Evolutionary conservation across 2,797 vertebrate species (phyloP).

Genomic region (Toxotes lorentzi): DNA sequence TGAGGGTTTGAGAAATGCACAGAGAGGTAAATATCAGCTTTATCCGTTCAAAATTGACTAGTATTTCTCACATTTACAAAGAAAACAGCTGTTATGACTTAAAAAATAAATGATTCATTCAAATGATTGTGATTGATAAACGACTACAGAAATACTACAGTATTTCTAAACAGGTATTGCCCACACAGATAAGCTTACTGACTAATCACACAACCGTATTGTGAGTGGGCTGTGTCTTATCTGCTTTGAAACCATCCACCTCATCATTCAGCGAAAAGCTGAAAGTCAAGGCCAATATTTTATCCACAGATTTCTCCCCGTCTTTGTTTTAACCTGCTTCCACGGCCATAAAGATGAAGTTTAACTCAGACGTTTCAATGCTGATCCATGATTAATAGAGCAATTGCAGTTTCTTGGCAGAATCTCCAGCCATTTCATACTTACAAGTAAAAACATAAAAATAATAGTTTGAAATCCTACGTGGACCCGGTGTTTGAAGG

Average conservation of each 20-base stretch:
- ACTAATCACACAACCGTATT: background rate
- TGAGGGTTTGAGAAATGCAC: background rate
- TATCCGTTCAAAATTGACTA: no score
- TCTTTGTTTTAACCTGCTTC: background rate
- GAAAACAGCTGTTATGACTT: background rate
- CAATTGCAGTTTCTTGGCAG: background rate
- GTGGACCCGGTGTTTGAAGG: background rate
- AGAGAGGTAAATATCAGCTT: background rate
- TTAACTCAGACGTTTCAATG: background rate
- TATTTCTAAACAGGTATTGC: background rate
- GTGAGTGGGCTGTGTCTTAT: slow-evolving; percentile 5
- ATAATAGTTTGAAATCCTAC: slow-evolving; percentile 8
- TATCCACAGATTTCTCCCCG: background rate
- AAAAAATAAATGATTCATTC: background rate
- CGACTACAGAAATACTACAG: slow-evolving; percentile 5
- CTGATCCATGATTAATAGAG: background rate
- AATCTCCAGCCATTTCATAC: background rate
- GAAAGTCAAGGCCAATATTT: background rate
- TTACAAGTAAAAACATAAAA: slow-evolving; percentile 3
- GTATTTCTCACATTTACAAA: background rate
- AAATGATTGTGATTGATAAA: background rate
- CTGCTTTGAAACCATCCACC: background rate
- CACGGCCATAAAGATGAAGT: background rate
- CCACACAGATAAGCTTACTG: slow-evolving; percentile 17
- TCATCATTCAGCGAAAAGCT: background rate